Evolutionary conservation across 2,888 invertebrate species (phyloP), one percentile per base, ranked within the genome.

Genomic region (Drosophila koepferae): DNA sequence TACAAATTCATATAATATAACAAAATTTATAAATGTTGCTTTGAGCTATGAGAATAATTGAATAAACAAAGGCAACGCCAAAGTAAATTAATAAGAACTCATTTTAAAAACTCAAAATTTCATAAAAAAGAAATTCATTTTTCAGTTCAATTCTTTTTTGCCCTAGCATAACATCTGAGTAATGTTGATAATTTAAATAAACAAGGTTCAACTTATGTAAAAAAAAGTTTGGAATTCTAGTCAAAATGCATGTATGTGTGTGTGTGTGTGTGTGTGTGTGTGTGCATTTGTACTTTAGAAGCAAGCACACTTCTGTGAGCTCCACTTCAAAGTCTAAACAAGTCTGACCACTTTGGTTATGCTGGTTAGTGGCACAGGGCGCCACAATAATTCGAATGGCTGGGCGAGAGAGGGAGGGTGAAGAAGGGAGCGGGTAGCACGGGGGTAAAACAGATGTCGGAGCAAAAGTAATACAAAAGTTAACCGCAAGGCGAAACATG

Each of bases 381-480:
- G 34, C 31, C n/a, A 56, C 44, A 53, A 63, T 67, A 68, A 67
- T 67, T 34, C 41, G 12, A 18, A 55, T n/a, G 16, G 16, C 14
- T 40, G 40, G 23, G 43, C 0, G 18, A 9, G 9, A 9, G 41
- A n/a, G 41, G 3, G 41, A 1, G 41, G 9, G n/a, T 2, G 9
- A 9, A 9, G 3, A 3, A 5, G 43, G 10, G 18, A 9, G 8
- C 16, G 46, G 12, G 59, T 58, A 62, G 69, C 67, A 67, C n/a
- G 41, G 65, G 34, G 31, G 6, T 28, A 59, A 9, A 54, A 38
- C 74, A 72, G 74, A 72, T 74, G 66, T 66, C 65, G 43, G 62
- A 55, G 55, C 38, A 58, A 85, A 89, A 89, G 82, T 85, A 85
- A 89, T 87, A 63, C 72, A 60, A 77, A 84, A 90, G 76, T 87